Conservation (phyloP, 2,113 vertebrate species). For the Malurus alboscapulatus region DNA sequence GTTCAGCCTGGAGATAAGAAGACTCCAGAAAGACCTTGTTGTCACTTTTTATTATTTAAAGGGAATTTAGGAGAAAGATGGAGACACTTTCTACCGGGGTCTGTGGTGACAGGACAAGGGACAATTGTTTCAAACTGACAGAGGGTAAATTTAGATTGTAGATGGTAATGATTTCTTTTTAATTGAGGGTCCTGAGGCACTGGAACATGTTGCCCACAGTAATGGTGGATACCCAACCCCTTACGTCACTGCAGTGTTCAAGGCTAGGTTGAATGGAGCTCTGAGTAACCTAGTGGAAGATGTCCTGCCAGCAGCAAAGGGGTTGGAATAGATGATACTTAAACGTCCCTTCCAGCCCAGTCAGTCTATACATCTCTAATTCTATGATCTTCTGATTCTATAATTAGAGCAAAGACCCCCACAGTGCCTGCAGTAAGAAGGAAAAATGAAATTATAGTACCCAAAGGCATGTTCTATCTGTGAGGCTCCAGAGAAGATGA, state of each 20-base stretch:
- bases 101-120: neutral
- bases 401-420: neutral
- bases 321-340: neutral
- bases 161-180: neutral
- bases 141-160: neutral
- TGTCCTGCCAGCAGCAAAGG: neutral
- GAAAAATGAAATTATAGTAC: neutral
- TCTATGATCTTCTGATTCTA: neutral
- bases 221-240: neutral
- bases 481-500: neutral
- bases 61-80: accelerated
- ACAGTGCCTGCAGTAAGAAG: neutral
- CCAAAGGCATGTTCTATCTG: neutral
- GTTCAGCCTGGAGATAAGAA: neutral
- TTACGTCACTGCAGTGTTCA: neutral
- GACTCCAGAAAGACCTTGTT: accelerated
- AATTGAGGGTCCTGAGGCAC: accelerated
- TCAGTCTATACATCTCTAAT: neutral
- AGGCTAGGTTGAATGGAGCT: neutral
- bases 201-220: neutral
- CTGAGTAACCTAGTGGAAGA: neutral
- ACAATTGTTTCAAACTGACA: neutral
- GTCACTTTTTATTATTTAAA: neutral
- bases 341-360: neutral
- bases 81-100: neutral